These are phyloP conservation scores for Limnephilus marmoratus DNA, from an alignment of 2,888 invertebrate species.

Conservation along the genomic window DNA sequence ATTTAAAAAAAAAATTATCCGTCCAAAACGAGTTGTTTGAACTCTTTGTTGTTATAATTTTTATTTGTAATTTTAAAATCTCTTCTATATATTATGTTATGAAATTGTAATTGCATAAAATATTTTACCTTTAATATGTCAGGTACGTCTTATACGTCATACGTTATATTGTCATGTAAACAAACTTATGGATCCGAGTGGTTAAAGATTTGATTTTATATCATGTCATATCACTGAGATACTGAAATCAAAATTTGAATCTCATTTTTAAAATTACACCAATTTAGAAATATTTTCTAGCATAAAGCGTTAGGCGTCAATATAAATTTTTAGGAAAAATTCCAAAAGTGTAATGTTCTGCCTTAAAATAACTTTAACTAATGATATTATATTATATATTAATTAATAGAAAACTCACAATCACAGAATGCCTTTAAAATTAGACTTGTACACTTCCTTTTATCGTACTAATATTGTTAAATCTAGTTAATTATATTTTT, in stretches of 20 bases:
- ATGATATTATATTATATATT: not conserved
- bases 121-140: not conserved
- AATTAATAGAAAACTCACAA: not conserved
- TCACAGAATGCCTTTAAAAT: not conserved
- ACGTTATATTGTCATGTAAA: too few relatives aligned
- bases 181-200: too few relatives aligned
- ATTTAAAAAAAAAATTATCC: not conserved
- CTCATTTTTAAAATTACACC: not conserved
- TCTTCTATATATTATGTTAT: not conserved
- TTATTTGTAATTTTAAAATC: not conserved
- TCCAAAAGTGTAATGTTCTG: not conserved
- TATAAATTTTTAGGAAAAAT: not conserved
- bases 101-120: not conserved
- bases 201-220: not conserved
- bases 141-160: too few relatives aligned
- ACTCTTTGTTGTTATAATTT: not conserved
- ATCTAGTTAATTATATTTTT: not conserved
- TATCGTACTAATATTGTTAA: not conserved
- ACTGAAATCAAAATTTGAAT: not conserved
- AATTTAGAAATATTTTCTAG: not conserved
- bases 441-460: not conserved
- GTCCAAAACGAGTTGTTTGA: not conserved
- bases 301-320: not conserved
- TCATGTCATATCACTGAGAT: not conserved
- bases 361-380: not conserved